Conservation (phyloP, 2,797 vertebrate genomes). For the Muraenolepis orangiensis region DNA sequence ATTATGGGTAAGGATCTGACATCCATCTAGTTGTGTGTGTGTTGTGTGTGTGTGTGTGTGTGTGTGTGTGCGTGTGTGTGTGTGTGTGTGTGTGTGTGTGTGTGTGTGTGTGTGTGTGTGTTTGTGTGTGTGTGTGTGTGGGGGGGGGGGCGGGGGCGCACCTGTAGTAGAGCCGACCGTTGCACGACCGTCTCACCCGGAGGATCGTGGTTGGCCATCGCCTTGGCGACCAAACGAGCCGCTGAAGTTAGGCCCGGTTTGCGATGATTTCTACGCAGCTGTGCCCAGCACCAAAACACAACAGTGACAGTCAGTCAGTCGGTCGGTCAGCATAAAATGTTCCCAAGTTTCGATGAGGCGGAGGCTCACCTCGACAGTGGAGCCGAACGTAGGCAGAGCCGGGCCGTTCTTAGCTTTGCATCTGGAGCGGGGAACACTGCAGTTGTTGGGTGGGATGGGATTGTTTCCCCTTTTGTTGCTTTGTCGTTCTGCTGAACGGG, state of each 20-base stretch:
- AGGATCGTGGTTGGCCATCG: slow-evolving; percentile 67
- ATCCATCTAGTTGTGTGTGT: neutral
- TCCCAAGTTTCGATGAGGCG: neutral
- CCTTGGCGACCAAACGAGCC: slow-evolving; percentile 66
- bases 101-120: neutral
- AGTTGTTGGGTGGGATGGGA: slow-evolving; percentile 7
- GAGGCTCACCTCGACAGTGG: slow-evolving; percentile 65
- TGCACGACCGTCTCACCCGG: slow-evolving; percentile 58
- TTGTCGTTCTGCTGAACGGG: slow-evolving; percentile 21
- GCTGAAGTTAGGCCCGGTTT: slow-evolving; percentile 41
- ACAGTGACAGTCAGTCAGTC: no score
- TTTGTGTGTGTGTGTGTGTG: neutral
- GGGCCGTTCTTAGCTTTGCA: slow-evolving; percentile 39
- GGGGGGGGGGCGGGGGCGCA: slow-evolving; percentile 17
- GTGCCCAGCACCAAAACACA: neutral
- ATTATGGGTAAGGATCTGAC: no score
- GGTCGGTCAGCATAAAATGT: neutral
- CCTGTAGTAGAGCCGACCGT: slow-evolving; percentile 69
- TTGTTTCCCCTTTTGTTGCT: slow-evolving; percentile 31
- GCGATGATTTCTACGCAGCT: slow-evolving; percentile 55
- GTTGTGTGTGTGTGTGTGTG: neutral
- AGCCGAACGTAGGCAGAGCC: slow-evolving; percentile 57
- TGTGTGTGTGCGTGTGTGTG: neutral
- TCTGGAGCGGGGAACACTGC: slow-evolving; percentile 33
- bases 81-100: neutral